Base-by-base conservation (phyloP, 2,888 invertebrate genomes). In the Spodoptera exigua region DNA sequence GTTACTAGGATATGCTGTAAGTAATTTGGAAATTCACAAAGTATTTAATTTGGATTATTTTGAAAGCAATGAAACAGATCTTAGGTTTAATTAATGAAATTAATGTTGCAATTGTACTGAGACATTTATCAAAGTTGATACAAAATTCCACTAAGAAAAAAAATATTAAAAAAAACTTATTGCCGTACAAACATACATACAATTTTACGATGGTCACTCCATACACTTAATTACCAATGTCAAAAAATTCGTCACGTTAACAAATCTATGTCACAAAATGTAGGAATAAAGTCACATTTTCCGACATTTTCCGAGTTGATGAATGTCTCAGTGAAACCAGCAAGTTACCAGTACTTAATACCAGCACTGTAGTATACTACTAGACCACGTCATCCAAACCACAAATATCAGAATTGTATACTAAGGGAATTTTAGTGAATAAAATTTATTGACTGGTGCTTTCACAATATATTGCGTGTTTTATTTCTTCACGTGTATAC, bases 391-490 rank as follows among this genome's bases (percentile, higher is more conserved):
- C 83, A 85, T 71, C 78, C 66, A 78, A 68, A 60, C 61, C 49
- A 73, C 74, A 46, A 61, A 70, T 71, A 77, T 88, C 87, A 87
- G 83, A 85, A 88, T 86, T 91, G 90, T 92, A 92, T 89, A 89
- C 88, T 89, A 92, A 91, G 88, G 82, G 84, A 83, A 85, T 89
- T 90, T 90, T 93, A 93, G 92, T 90, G 82, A 94, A 93, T 93
- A 93, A 93, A 92, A 74, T 76, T 89, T 92, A 92, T 91, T 93
- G 93, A 94, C 92, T 93, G 94, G 94, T 94, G 94, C 94, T 94
- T 94, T 94, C 93, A 93, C 93, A 93, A 89, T 86, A 88, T 27
- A 89, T 83, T 84, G 87, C 87, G 88, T 36, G 90, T 93, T 93
- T 93, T 78, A 93, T 92, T 93, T 88, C n/a, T 43, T 12, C 45